These are phyloP conservation scores for Campylomormyrus numenius DNA, from an alignment of 2,113 vertebrate species.

Conservation along the genomic window DNA sequence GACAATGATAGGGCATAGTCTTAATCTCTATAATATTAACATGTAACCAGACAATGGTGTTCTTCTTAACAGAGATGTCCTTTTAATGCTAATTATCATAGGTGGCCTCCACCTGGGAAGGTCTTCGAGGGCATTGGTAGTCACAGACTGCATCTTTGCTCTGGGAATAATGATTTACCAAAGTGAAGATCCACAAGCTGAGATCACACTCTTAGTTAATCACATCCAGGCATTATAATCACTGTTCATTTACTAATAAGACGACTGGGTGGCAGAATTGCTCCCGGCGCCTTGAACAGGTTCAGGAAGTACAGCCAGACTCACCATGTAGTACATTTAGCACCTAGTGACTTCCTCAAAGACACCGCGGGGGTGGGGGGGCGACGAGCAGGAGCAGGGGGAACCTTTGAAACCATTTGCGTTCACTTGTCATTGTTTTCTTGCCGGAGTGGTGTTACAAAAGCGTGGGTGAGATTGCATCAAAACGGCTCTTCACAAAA, in stretches of 20 bases:
- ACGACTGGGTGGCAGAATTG: neutral
- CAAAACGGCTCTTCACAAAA: neutral
- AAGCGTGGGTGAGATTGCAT: slow-evolving; percentile 9
- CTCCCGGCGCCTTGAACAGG: neutral
- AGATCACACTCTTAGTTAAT: neutral
- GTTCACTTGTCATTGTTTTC: neutral
- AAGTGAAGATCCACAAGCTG: neutral
- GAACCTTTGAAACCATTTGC: neutral
- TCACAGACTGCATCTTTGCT: neutral
- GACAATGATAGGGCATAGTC: neutral
- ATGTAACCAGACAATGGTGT: neutral
- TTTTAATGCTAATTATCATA: neutral
- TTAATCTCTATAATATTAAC: neutral
- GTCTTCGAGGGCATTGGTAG: neutral
- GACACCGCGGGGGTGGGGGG: neutral
- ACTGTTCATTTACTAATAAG: neutral
- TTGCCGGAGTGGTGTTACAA: neutral
- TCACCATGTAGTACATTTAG: neutral
- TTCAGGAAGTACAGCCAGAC: neutral
- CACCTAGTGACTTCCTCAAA: neutral
- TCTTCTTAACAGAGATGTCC: neutral
- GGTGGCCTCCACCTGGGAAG: neutral
- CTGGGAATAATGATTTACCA: neutral
- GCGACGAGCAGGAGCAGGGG: neutral
- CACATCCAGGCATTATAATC: neutral